Evolutionary conservation across 2,113 vertebrate species (phyloP).

Genomic region (Meleagris gallopavo): DNA sequence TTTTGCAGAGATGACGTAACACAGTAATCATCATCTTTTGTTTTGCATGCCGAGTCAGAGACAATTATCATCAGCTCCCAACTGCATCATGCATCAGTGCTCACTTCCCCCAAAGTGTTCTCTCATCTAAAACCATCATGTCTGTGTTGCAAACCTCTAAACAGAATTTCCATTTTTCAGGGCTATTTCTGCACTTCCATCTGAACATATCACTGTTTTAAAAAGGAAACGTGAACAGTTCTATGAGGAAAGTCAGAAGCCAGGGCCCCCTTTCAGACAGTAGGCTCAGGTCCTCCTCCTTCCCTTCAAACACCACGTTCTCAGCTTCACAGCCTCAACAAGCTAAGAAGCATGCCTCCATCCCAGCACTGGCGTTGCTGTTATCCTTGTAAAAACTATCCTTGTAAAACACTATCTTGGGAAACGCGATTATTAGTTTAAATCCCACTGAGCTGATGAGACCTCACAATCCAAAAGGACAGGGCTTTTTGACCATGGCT

Average conservation of each 20-base stretch:
- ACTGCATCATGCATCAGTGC: not conserved
- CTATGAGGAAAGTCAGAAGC: not conserved
- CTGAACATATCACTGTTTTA: not conserved
- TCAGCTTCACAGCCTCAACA: not conserved
- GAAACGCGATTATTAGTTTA: conserved; percentile 3
- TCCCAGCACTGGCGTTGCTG: not conserved
- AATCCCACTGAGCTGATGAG: not conserved
- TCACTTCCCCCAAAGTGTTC: not conserved
- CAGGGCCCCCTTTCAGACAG: not conserved
- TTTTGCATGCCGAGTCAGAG: not conserved
- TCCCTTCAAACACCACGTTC: not conserved
- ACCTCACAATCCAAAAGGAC: not conserved
- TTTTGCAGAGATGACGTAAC: not conserved
- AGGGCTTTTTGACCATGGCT: not conserved
- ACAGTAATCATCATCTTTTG: not conserved
- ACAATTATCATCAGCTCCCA: not conserved
- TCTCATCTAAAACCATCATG: not conserved
- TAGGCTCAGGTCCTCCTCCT: not conserved
- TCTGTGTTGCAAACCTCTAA: not conserved
- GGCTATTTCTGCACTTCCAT: not conserved
- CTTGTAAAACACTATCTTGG: not conserved
- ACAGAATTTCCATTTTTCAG: not conserved
- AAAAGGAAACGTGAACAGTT: not conserved
- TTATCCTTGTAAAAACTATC: not conserved
- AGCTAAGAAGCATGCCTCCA: not conserved